Base-by-base conservation (phyloP, 2,113 vertebrate genomes). In the Chionomys nivalis region DNA sequence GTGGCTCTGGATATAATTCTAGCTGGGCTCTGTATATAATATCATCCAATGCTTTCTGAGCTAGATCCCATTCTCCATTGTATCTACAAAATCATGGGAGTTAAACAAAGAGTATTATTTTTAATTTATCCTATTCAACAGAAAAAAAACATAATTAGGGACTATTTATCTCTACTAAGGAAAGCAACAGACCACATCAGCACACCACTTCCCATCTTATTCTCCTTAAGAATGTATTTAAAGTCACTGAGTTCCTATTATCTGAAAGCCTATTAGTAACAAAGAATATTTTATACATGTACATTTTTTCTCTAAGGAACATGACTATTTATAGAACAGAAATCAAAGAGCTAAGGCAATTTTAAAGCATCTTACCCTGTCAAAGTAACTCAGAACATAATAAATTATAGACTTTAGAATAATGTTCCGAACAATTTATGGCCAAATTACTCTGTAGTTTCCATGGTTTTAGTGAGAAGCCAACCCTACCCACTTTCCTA, bases 21-120 rank as follows among this genome's bases (percentile, higher is more conserved):
- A 99, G 98, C 98, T 99, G 99, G 55, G 99, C 99, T 98, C 99
- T 99, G 93, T 99, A 99, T 87, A 99, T 98, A 97, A 99, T 98
- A 5, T 99, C 99, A 98, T 99, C 99, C 98, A 99, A 98, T 61
- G 99, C 99, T 99, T 99, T 99, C 95, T 99, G 99, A 97, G 99
- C 99, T 95, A 99, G 93, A 95, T 99, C 99, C 97, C 99, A 99
- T 97, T 99, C 99, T 95, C 99, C 99, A 93, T 99, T 99, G 96
- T 99, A 99, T 98, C 99, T 99, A 97, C 26, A 98, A 97, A 97
- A 94, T 95, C 91, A 97, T 95, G 83, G 42, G 39, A 89, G 83
- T 89, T 78, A 94, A 83, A 68, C 70, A 9, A 93, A 52, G 23
- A 94, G 36, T n/a, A n/a, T 86, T 90, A 92, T 78, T 97, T 78